phyloP scores from a whole-genome alignment of 35 echinoderm and acorn worm genomes.

The Chiridota heheva region DNA sequence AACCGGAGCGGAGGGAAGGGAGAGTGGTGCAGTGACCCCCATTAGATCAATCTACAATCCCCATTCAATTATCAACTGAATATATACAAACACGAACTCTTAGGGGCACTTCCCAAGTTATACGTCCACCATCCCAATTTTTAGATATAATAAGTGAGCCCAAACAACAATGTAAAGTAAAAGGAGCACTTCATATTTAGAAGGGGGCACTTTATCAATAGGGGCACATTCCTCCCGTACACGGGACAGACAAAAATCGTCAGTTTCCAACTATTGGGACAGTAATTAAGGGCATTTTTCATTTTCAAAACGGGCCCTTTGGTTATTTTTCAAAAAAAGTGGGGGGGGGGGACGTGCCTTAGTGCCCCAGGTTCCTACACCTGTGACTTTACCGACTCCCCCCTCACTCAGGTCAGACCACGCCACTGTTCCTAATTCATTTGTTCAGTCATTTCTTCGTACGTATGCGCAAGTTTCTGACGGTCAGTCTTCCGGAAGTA shows the following conservation, averaged over 20 bases:
- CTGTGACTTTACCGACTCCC: not conserved
- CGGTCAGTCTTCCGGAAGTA: slow-evolving; percentile 84
- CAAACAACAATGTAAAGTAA: too few species aligned
- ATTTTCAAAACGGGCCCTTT: too few species aligned
- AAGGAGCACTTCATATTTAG: too few species aligned
- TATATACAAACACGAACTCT: not conserved
- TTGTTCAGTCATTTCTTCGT: slow-evolving; percentile 50
- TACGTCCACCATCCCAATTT: too few species aligned
- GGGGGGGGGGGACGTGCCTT: not conserved
- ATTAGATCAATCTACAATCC: not conserved
- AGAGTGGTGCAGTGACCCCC: not conserved
- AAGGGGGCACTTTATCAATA: too few species aligned
- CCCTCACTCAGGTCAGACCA: not conserved
- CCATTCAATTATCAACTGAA: not conserved
- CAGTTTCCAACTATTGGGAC: too few species aligned
- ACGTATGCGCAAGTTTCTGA: slow-evolving; percentile 66
- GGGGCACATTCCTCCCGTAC: too few species aligned
- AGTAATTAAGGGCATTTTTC: too few species aligned
- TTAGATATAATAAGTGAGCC: too few species aligned
- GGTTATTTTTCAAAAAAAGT: not conserved
- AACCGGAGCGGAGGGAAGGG: too few species aligned
- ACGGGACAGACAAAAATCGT: too few species aligned
- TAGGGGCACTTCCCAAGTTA: too few species aligned
- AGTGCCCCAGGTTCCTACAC: not conserved
- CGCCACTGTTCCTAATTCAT: not conserved